phyloP scores from a whole-genome alignment of 2,888 invertebrate genomes.

The Norana najaformis region DNA sequence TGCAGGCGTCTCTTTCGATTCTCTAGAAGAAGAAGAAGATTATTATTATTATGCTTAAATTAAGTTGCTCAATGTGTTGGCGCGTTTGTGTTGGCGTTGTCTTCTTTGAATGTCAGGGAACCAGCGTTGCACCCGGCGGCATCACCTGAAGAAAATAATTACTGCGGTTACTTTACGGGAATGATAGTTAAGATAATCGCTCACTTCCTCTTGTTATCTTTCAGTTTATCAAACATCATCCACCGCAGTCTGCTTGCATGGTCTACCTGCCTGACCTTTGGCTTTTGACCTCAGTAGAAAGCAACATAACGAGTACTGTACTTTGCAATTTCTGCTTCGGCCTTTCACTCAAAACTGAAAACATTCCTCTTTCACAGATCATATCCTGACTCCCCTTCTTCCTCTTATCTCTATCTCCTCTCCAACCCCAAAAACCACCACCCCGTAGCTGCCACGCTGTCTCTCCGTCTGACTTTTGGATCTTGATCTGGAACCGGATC shows the following conservation, averaged over 20 bases:
- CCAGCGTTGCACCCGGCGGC: neutral
- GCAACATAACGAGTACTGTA: no score
- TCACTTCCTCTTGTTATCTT: neutral
- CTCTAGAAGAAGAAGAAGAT: conserved; percentile 3
- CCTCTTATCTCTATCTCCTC: no score
- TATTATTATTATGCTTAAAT: neutral
- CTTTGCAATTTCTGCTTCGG: no score
- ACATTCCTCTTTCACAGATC: no score
- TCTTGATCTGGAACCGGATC: no score
- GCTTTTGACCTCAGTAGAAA: no score
- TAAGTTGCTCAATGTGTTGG: neutral
- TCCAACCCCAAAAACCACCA: no score
- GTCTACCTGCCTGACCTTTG: neutral
- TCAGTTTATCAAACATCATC: neutral
- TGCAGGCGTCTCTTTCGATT: neutral
- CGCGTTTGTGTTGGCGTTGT: neutral
- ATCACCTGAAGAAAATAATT: neutral
- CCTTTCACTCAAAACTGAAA: no score
- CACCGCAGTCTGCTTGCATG: neutral
- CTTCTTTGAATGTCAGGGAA: neutral
- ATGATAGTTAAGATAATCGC: neutral
- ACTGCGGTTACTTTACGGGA: neutral
- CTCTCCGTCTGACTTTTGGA: no score
- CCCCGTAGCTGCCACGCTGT: no score
- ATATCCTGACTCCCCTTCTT: no score